Conservation (phyloP, 2,797 vertebrate species). For the Catamblyrhynchus diadema region DNA sequence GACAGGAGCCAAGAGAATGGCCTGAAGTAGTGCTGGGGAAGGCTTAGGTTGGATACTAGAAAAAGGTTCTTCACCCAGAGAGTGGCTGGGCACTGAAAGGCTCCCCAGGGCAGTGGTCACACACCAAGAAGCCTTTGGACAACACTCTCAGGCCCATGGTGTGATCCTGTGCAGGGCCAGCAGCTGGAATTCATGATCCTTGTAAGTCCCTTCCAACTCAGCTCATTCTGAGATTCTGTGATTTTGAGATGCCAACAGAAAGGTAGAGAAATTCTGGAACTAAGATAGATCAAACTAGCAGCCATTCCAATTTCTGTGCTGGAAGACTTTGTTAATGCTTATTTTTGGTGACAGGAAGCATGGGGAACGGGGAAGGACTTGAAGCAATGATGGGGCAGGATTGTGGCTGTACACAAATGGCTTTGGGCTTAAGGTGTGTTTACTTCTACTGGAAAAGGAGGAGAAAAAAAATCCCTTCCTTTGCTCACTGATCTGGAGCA, state of each 20-base stretch:
- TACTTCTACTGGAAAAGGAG: neutral
- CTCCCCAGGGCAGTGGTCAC: neutral
- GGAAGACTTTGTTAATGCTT: neutral
- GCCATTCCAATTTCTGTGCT: neutral
- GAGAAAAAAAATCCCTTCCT: neutral
- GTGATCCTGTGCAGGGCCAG: neutral
- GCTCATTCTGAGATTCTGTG: neutral
- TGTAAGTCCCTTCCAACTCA: neutral
- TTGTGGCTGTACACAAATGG: accelerated
- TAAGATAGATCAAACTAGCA: neutral
- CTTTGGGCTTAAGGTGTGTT: neutral
- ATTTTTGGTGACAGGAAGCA: neutral
- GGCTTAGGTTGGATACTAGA: neutral
- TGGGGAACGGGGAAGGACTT: neutral
- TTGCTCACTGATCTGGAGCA: neutral
- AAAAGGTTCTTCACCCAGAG: neutral
- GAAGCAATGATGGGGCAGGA: neutral
- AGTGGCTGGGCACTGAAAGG: neutral
- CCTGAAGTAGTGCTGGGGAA: neutral
- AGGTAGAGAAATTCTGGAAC: neutral
- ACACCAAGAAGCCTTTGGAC: neutral
- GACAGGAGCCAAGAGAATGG: neutral
- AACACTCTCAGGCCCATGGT: neutral
- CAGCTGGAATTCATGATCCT: neutral
- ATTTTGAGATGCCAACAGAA: neutral